These are phyloP conservation scores for Albula goreensis DNA, from an alignment of 2,113 vertebrate genomes.

Conservation along the genomic window DNA sequence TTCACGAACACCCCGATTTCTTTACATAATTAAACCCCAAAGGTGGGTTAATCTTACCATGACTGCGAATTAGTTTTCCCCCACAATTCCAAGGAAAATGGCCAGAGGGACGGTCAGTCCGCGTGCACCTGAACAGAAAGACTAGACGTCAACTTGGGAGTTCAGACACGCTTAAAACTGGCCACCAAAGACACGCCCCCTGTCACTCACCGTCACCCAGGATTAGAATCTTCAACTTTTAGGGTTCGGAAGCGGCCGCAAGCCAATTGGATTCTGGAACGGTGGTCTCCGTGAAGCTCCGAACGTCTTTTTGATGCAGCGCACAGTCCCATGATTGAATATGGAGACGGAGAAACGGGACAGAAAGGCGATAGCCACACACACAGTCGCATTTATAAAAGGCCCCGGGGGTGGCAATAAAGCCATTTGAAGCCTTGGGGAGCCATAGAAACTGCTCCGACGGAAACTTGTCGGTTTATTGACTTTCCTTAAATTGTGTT, in stretches of 20 bases:
- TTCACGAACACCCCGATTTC: background rate
- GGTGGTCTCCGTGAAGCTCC: slow-evolving; percentile 31
- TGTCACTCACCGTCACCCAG: slow-evolving; percentile 62
- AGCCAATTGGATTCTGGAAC: slow-evolving; percentile 66
- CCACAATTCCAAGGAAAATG: slow-evolving; percentile 70
- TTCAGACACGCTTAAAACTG: slow-evolving; percentile 73
- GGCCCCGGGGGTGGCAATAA: background rate
- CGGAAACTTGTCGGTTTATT: background rate
- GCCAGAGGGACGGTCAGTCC: slow-evolving; percentile 74
- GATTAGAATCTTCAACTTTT: slow-evolving; percentile 79
- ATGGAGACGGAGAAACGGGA: background rate
- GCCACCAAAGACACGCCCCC: slow-evolving; percentile 65
- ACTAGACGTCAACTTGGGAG: slow-evolving; percentile 72
- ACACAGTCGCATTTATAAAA: slow-evolving; percentile 12
- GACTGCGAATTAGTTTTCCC: slow-evolving; percentile 67
- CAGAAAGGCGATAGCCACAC: slow-evolving; percentile 7
- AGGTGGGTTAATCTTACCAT: slow-evolving; percentile 68
- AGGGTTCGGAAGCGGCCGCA: slow-evolving; percentile 63
- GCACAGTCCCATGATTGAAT: slow-evolving; percentile 19
- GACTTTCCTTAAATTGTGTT: background rate
- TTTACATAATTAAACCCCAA: background rate
- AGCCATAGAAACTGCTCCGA: background rate
- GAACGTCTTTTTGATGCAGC: background rate
- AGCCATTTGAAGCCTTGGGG: background rate
- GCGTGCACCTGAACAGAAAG: slow-evolving; percentile 72